Evolutionary conservation across 2,888 invertebrate species (phyloP).

Genomic region (Pyrocoelia pectoralis): DNA sequence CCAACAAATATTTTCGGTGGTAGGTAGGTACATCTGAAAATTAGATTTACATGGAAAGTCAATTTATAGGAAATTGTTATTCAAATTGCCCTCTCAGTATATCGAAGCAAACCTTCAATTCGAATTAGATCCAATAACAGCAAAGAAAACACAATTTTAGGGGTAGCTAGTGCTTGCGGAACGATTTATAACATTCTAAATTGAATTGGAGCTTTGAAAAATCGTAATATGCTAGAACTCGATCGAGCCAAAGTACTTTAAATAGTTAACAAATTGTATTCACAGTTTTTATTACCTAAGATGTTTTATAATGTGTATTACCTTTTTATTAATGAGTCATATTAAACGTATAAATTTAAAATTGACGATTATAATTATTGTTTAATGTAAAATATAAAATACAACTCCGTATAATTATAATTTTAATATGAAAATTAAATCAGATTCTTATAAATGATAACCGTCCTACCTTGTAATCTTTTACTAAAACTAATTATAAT

Average conservation of each 20-base stretch:
- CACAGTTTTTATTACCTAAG: background rate
- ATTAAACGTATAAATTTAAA: slow-evolving; percentile 3
- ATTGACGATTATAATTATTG: background rate
- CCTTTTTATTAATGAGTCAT: background rate
- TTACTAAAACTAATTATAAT: slow-evolving; percentile 10
- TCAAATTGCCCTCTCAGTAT: slow-evolving; percentile 22
- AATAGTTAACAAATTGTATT: background rate
- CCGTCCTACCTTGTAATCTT: slow-evolving; percentile 2
- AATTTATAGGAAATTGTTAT: slow-evolving; percentile 30
- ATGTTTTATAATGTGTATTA: background rate
- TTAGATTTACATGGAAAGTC: slow-evolving; percentile 29
- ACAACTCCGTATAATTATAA: background rate
- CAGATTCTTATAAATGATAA: slow-evolving; percentile 1
- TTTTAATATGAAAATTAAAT: slow-evolving; percentile 5
- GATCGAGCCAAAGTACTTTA: background rate
- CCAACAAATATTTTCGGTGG: too few species aligned
- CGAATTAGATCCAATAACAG: slow-evolving; percentile 30
- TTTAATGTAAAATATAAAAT: slow-evolving; percentile 1
- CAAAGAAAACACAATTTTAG: slow-evolving; percentile 28
- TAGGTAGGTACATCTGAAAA: slow-evolving; percentile 13
- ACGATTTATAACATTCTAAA: slow-evolving; percentile 27
- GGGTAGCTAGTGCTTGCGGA: slow-evolving; percentile 20
- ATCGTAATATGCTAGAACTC: background rate
- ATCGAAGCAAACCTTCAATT: slow-evolving; percentile 25
- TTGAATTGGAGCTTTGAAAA: slow-evolving; percentile 15